Percentiles rank a stretch among this genome's conserved stretches.
These are phyloP conservation scores for Nipponacmea schrenckii DNA, from an alignment of 2,888 invertebrate genomes.

Conservation along the genomic window DNA sequence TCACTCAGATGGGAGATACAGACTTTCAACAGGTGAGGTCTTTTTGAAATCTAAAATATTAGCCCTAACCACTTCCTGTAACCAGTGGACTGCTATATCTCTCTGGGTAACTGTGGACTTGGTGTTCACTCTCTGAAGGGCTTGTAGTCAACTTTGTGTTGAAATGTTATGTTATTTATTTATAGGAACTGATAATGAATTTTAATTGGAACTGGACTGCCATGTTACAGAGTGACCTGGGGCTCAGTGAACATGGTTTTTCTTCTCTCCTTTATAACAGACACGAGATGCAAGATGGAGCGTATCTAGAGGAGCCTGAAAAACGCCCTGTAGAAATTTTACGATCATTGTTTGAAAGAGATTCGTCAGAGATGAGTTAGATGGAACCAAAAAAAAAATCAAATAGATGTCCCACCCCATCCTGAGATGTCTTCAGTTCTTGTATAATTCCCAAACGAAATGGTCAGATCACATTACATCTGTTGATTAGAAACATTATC, in stretches of 20 bases:
- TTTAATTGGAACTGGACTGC: slow-evolving; percentile 54
- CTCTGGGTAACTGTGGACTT: too few relatives aligned
- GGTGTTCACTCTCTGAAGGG: too few relatives aligned
- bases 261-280: slow-evolving; percentile 57
- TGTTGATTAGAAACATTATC: too few relatives aligned
- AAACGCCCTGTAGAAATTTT: slow-evolving; percentile 60
- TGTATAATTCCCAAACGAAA: too few relatives aligned
- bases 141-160: too few relatives aligned
- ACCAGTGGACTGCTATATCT: too few relatives aligned
- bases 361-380: not conserved
- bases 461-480: too few relatives aligned
- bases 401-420: too few relatives aligned
- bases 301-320: slow-evolving; percentile 59
- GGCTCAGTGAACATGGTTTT: slow-evolving; percentile 60
- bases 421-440: too few relatives aligned
- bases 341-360: slow-evolving; percentile 45
- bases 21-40: slow-evolving; percentile 57
- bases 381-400: too few relatives aligned
- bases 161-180: slow-evolving; percentile 5
- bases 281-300: slow-evolving; percentile 63
- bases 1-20: slow-evolving; percentile 50
- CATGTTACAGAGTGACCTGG: slow-evolving; percentile 60
- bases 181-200: slow-evolving; percentile 50
- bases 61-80: too few relatives aligned
- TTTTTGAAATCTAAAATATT: not conserved